A percentile compares a stretch with the other conserved stretches of the same genome.
These are phyloP conservation scores for Lepisosteus oculatus DNA, from an alignment of 2,113 vertebrate species.

Conservation along the genomic window DNA sequence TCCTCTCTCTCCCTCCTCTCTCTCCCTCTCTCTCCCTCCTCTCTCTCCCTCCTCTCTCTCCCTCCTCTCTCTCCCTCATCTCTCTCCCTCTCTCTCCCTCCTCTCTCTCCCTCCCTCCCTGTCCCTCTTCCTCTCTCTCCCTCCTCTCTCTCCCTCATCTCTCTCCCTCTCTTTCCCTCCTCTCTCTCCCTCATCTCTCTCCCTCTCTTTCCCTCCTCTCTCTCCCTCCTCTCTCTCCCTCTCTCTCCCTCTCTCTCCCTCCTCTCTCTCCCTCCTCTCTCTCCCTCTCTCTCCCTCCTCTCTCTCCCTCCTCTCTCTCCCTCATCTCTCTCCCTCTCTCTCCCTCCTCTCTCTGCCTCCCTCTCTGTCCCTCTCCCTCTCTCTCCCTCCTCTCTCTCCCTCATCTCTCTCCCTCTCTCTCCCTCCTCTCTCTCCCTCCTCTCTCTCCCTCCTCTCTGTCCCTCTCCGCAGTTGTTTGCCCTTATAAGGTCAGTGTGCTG, in stretches of 20 bases:
- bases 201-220: background rate
- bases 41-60: conserved; percentile 3
- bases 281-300: background rate
- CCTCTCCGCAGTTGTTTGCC: no score
- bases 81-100: background rate
- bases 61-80: background rate
- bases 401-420: background rate
- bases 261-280: conserved; percentile 19
- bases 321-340: conserved; percentile 1
- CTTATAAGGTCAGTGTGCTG: no score
- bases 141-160: background rate
- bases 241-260: background rate
- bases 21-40: background rate
- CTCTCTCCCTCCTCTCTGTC: background rate
- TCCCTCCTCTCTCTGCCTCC: conserved; percentile 26
- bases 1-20: conserved; percentile 30
- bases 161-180: background rate
- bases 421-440: background rate
- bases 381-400: conserved; percentile 28
- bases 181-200: background rate
- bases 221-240: background rate
- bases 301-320: background rate
- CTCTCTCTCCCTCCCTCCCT: conserved; percentile 22
- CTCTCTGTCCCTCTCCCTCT: conserved; percentile 13
- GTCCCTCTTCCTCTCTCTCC: conserved; percentile 18